phyloP scores from a whole-genome alignment of 2,888 invertebrate species.

The Platycheirus albimanus region DNA sequence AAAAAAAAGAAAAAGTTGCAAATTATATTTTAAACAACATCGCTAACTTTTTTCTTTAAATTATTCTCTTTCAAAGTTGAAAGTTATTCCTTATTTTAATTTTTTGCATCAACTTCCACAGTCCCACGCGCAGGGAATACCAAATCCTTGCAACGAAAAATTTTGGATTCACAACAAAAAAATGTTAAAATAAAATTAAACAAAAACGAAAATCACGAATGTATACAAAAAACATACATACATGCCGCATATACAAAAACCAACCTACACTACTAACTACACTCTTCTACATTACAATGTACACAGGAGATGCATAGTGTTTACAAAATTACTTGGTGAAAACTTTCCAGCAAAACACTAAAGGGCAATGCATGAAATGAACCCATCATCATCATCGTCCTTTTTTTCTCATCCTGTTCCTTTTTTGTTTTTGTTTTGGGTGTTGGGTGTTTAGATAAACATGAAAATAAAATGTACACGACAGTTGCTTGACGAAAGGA shows the following conservation, averaged over 20 bases:
- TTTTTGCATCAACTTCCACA: not conserved
- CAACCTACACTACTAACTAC: not conserved
- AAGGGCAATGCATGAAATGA: conserved; percentile 35
- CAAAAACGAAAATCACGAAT: not conserved
- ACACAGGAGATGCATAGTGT: conserved; percentile 29
- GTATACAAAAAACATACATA: not conserved
- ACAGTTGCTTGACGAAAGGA: conserved; percentile 12
- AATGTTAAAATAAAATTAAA: not conserved
- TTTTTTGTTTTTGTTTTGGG: not conserved
- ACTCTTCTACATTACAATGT: not conserved
- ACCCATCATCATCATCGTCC: conserved; percentile 36
- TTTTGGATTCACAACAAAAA: not conserved
- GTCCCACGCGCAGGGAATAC: not conserved
- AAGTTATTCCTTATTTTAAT: conserved; percentile 1
- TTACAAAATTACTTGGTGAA: conserved; percentile 63
- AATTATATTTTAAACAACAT: conserved; percentile 20
- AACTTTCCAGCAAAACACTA: conserved; percentile 39
- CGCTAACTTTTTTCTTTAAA: conserved; percentile 1
- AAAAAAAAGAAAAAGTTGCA: not conserved
- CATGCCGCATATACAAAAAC: not conserved
- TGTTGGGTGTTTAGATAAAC: conserved; percentile 26
- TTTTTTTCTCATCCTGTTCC: conserved; percentile 32
- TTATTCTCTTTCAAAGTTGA: not conserved
- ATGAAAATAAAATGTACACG: conserved; percentile 31
- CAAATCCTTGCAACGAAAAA: not conserved